Evolutionary conservation across 2,888 invertebrate species (phyloP), one percentile per base, ranked within the genome.

Genomic region (Dasypolia templi): DNA sequence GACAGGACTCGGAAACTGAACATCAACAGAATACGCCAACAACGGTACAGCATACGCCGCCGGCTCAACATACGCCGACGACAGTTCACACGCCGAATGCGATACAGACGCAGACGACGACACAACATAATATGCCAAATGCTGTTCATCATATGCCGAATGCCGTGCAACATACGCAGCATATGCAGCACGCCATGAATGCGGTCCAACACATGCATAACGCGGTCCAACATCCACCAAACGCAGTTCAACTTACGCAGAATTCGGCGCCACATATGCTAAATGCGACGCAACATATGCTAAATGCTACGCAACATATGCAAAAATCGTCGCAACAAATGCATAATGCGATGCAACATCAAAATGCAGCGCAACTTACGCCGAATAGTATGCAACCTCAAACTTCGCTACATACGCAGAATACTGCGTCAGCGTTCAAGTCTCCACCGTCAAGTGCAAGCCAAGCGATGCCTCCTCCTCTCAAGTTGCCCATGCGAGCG

Each of bases 381-480:
- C 67, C 58, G 14, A 74, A 74, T 49, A 29, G 53, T 26, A 19
- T 35, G 14, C 72, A 72, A 32, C 70, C 56, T 22, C 56, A 39
- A 29, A 71, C 39, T 3, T 14, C 6, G 12, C 75, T 62, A n/a
- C 65, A 76, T 42, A 64, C 4, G 55, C 79, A 44, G 2, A 68
- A 65, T 42, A 46, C 76, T 44, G 89, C 71, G 19, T 61, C 71
- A 17, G n/a, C 75, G 7, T 81, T 80, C 70, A 68, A 77, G 63
- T 76, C 83, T 7, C 72, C 72, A 14, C 49, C 58, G 29, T 42
- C 77, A 0, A 73, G 77, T 67, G 80, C 83, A 7, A 78, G 83
- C 55, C 80, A 79, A 26, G 89, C 92, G 3, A 94, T 95, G 95
- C 94, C 95, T 44, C 95, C 95, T 4, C 95, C 95, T 0, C 88